Evolutionary conservation across 2,113 vertebrate species (phyloP).

Genomic region (Brienomyrus longianalis): DNA sequence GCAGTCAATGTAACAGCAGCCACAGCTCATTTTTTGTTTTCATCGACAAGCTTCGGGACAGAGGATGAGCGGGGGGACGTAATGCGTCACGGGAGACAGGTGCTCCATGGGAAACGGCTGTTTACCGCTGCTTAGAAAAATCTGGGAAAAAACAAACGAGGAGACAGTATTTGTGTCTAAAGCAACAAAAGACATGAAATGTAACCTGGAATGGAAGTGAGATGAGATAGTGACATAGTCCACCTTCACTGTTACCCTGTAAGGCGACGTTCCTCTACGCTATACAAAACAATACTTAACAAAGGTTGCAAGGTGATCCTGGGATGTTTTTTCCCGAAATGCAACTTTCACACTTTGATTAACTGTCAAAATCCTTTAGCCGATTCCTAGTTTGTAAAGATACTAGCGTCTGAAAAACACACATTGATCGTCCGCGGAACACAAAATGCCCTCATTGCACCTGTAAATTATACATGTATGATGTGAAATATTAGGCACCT

Average conservation of each 20-base stretch:
- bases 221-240: neutral
- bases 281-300: neutral
- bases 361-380: neutral
- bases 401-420: neutral
- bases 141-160: neutral
- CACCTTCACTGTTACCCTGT: neutral
- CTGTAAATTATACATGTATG: neutral
- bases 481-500: neutral
- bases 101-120: slow-evolving; percentile 8
- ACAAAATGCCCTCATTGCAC: neutral
- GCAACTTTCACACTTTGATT: neutral
- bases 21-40: neutral
- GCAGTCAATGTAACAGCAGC: neutral
- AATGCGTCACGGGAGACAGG: neutral
- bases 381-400: neutral
- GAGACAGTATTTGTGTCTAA: slow-evolving; percentile 2
- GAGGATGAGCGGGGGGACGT: neutral
- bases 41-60: neutral
- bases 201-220: slow-evolving; percentile 6
- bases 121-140: slow-evolving; percentile 6
- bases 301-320: neutral
- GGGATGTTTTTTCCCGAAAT: neutral
- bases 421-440: neutral
- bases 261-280: neutral
- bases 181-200: slow-evolving; percentile 20